phyloP scores from a whole-genome alignment of 2,888 invertebrate species.

The Eudemis profundana region DNA sequence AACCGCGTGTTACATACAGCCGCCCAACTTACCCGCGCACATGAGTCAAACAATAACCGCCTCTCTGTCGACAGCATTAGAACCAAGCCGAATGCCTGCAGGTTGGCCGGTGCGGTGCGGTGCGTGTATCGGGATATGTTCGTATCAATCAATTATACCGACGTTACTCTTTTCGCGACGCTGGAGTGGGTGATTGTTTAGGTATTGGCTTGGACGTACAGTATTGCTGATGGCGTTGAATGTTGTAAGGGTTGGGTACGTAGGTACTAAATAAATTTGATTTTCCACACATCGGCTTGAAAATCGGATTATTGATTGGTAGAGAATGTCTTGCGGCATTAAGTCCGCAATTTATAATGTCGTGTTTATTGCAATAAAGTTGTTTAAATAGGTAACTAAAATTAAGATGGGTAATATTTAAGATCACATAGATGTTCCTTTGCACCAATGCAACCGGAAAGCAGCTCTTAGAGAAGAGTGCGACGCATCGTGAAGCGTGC shows the following conservation, averaged over 20 bases:
- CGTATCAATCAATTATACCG: constrained; percentile 25
- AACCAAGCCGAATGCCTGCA: background rate
- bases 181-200: constrained; percentile 33
- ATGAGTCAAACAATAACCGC: background rate
- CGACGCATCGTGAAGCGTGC: no score
- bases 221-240: background rate
- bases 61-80: background rate
- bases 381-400: no score
- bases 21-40: background rate
- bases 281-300: no score
- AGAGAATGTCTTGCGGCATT: no score
- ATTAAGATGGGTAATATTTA: no score
- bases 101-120: constrained; percentile 19
- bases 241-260: background rate
- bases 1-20: constrained; percentile 15
- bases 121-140: constrained; percentile 6
- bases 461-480: no score
- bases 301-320: no score
- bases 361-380: no score
- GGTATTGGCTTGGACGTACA: constrained; percentile 9
- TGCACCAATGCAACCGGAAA: no score
- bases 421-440: no score
- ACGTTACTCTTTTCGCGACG: constrained; percentile 28
- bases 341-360: no score
- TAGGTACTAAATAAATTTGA: no score